Conservation (phyloP, 2,888 invertebrate species). For the Nomada fabriciana region DNA sequence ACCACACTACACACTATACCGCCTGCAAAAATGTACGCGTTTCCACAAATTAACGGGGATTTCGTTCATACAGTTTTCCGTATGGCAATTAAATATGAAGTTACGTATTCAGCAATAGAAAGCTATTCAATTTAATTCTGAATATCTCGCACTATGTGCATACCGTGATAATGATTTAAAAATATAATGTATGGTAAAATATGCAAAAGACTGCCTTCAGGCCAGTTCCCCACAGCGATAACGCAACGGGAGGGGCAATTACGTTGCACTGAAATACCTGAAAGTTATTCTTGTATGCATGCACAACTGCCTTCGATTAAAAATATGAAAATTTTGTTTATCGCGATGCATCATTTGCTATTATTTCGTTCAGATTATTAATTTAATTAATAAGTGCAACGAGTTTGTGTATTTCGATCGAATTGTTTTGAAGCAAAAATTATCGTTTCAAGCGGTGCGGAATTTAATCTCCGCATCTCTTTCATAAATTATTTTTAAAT, state of each 20-base stretch:
- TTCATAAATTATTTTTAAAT: too few relatives aligned
- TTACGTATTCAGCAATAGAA: neutral
- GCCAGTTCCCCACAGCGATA: constrained; percentile 7
- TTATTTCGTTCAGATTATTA: neutral
- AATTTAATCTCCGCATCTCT: too few relatives aligned
- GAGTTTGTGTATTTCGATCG: neutral
- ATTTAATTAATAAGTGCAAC: neutral
- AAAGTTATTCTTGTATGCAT: constrained; percentile 4
- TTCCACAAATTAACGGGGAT: neutral
- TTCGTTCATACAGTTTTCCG: neutral
- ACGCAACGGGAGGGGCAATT: constrained; percentile 23
- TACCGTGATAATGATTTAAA: neutral
- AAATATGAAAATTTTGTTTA: neutral
- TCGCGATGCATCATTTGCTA: neutral
- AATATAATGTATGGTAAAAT: constrained; percentile 43
- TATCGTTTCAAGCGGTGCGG: too few relatives aligned
- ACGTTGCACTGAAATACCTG: constrained; percentile 32
- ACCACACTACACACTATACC: neutral
- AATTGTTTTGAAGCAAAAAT: neutral
- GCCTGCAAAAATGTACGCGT: neutral
- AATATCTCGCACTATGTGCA: neutral
- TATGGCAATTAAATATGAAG: neutral
- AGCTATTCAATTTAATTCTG: neutral
- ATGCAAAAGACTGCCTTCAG: constrained; percentile 1
- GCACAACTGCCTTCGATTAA: neutral